Conservation (phyloP, 1,140 invertebrate genomes). For the Sipha flava region DNA sequence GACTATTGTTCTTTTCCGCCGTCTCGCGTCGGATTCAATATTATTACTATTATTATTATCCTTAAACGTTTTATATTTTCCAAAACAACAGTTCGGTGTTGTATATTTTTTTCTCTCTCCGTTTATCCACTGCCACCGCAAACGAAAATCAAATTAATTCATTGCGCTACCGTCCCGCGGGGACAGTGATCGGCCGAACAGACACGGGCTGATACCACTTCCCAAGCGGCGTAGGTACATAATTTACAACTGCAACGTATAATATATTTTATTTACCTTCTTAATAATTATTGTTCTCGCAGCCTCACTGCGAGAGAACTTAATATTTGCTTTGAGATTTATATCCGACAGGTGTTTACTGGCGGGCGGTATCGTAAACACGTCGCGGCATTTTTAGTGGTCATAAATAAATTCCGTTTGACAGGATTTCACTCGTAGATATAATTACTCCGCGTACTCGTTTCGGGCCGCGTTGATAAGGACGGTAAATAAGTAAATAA, state of each 20-base stretch:
- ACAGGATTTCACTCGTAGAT: background rate
- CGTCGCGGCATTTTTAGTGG: background rate
- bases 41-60: too few species aligned
- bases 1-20: background rate
- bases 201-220: background rate
- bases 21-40: background rate
- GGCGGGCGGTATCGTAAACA: background rate
- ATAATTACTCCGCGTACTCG: background rate
- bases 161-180: too few species aligned
- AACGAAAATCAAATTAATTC: too few species aligned
- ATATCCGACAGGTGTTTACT: background rate
- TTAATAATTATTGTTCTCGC: background rate
- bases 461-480: background rate
- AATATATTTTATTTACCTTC: background rate
- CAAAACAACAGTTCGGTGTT: too few species aligned
- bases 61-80: too few species aligned
- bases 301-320: background rate
- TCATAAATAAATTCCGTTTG: background rate
- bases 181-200: too few species aligned
- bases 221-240: background rate
- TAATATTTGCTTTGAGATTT: constrained; percentile 1
- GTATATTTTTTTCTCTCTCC: too few species aligned
- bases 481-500: background rate
- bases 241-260: background rate
- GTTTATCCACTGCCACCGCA: too few species aligned